Evolutionary conservation across 2,113 vertebrate species (phyloP).

Genomic region (Oenanthe melanoleuca): DNA sequence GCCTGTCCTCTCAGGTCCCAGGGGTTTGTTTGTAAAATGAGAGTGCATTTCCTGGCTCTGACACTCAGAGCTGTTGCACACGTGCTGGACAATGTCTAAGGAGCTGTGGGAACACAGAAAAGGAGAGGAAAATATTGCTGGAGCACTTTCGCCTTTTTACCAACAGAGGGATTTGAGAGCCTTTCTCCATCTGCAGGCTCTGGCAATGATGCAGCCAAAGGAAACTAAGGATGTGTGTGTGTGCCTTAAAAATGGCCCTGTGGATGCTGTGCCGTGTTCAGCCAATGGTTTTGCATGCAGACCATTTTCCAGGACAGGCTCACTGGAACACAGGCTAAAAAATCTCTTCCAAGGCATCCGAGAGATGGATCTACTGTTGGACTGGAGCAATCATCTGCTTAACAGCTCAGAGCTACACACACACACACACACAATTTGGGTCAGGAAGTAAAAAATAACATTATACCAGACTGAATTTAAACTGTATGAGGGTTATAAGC

Average conservation of each 20-base stretch:
- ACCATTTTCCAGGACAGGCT: neutral
- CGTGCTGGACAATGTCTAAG: neutral
- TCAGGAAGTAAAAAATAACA: slow-evolving; percentile 52
- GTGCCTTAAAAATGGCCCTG: slow-evolving; percentile 22
- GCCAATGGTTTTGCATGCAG: neutral
- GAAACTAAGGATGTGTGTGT: neutral
- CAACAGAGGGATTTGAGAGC: slow-evolving; percentile 71
- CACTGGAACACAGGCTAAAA: neutral
- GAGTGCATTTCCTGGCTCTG: neutral
- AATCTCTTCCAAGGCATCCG: slow-evolving; percentile 17
- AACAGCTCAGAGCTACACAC: slow-evolving; percentile 25
- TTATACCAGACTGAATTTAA: slow-evolving; percentile 37
- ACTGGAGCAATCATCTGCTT: neutral
- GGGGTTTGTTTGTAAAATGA: accelerated
- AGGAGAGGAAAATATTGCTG: neutral
- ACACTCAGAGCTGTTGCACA: neutral
- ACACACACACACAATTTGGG: neutral
- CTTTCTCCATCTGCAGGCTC: slow-evolving; percentile 46
- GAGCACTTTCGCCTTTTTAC: slow-evolving; percentile 66
- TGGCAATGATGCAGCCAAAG: neutral
- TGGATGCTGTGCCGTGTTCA: neutral
- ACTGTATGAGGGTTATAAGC: neutral
- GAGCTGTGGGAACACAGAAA: neutral
- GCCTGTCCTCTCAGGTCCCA: neutral
- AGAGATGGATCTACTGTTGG: neutral